Base-by-base conservation (phyloP, 2,888 invertebrate genomes). In the Strigamia crassipes region DNA sequence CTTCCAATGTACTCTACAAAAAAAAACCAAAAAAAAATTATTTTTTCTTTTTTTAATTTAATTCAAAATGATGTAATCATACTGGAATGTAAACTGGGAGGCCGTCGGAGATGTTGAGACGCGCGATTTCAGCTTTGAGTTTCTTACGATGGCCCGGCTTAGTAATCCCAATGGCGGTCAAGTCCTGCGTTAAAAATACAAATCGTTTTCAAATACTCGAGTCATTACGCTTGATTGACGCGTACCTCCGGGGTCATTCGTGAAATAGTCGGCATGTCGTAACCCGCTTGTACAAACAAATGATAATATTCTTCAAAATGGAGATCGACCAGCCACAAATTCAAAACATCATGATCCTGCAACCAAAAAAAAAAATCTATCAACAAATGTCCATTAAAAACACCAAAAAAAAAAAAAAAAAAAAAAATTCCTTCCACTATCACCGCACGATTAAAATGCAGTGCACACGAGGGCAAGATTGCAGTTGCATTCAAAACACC, bases 181-280 rank as follows among this genome's bases (percentile, higher is more conserved):
- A 87, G 86, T 92, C 92, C 89, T 90, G 79, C 84, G 85, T 81
- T 81, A 80, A 83, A 80, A 82, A 46, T 10, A 8, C 34, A 82
- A 38, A 56, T 38, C 38, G 38, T 38, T 38, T 38, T 38, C 34
- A 34, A 34, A 34, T 34, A 3, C 34, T 3, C 34, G 34, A 34
- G 34, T n/a, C 51, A 51, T 51, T n/a, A n/a, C 15, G 3, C 0
- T 66, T 66, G 61, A 66, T 66, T 66, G 61, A 66, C 61, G 12
- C 23, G 23, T 8, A 90, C 96, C 89, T 99, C 98, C 0, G 99
- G 99, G 15, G 99, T 99, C 97, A 99, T 98, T 85, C 97, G 91
- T n/a, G 97, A 95, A 86, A 99, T 96, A 1, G 99, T 99, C 34
- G 96, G 94, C 89, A 99, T 92, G 90, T 99, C 99, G 88, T 99